These are phyloP conservation scores for Gasteruption jaculator DNA, from an alignment of 2,888 invertebrate species.

Conservation along the genomic window DNA sequence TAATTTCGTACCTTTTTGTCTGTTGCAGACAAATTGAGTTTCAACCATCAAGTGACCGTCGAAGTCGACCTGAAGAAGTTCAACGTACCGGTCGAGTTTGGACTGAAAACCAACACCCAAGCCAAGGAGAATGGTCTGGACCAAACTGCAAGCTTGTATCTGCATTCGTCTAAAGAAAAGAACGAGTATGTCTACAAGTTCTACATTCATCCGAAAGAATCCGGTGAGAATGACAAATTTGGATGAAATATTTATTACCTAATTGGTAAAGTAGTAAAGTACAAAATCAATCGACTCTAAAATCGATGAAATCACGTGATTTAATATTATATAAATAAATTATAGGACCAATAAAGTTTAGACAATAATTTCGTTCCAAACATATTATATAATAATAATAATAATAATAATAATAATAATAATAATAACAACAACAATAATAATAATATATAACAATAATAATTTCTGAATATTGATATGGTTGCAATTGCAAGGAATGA, in stretches of 20 bases:
- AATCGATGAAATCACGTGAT: no score
- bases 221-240: constrained; percentile 52
- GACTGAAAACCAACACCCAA: constrained; percentile 63
- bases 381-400: no score
- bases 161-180: constrained; percentile 63
- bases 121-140: constrained; percentile 59
- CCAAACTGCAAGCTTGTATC: constrained; percentile 68
- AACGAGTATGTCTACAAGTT: constrained; percentile 68
- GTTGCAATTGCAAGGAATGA: no score
- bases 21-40: constrained; percentile 53
- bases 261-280: no score
- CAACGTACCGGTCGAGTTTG: constrained; percentile 71
- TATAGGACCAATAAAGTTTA: no score
- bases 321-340: no score
- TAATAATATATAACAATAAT: no score
- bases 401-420: no score
- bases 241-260: constrained; percentile 5
- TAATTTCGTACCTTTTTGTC: background rate
- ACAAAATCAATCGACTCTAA: no score
- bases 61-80: constrained; percentile 70
- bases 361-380: no score
- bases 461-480: no score
- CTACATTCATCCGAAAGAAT: constrained; percentile 62
- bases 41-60: constrained; percentile 62
- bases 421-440: no score